A percentile compares a stretch with the other conserved stretches of the same genome.
Evolutionary conservation across 1,140 invertebrate genomes (phyloP).

Genomic region (Globodera ellingtonae): DNA sequence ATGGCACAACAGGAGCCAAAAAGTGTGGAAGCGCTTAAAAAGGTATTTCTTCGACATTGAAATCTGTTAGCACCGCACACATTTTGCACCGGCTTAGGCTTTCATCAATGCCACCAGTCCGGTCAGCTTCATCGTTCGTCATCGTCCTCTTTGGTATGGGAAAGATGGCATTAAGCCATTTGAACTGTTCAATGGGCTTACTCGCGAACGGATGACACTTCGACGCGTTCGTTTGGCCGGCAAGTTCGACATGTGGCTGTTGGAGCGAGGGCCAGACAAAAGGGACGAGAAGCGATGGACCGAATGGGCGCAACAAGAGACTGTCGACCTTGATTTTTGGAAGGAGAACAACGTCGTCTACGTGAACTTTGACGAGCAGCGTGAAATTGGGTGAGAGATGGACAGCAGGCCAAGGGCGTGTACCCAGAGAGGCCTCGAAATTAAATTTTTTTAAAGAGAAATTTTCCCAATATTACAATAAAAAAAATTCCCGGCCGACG

Average conservation of each 20-base stretch:
- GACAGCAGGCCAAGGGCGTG: too few relatives aligned
- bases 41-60: too few relatives aligned
- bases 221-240: background rate
- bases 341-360: background rate
- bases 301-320: background rate
- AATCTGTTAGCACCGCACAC: too few relatives aligned
- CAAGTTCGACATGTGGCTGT: background rate
- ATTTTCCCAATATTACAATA: too few relatives aligned
- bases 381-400: background rate
- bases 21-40: background rate
- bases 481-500: too few relatives aligned
- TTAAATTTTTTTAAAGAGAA: too few relatives aligned
- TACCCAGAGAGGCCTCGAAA: too few relatives aligned
- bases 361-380: background rate
- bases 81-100: background rate
- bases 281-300: background rate
- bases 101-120: background rate
- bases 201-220: background rate
- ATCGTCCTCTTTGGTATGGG: background rate
- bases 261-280: background rate
- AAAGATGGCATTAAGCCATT: background rate
- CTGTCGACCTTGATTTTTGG: background rate
- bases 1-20: background rate
- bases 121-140: background rate
- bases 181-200: background rate